Base-by-base conservation (phyloP, 2,113 vertebrate genomes). In the Pterocles gutturalis region DNA sequence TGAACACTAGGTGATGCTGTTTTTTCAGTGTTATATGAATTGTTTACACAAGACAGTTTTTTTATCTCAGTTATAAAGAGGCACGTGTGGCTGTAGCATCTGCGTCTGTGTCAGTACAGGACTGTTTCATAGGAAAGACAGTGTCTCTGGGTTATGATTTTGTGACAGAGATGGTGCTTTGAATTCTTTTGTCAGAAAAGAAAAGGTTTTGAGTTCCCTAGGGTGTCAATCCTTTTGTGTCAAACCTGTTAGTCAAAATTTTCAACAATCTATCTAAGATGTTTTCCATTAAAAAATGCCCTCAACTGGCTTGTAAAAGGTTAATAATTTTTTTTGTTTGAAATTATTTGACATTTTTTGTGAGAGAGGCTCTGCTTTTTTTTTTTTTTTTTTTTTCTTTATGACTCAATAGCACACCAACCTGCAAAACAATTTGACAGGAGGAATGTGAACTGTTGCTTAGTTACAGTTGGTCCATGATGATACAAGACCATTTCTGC, bases 381-480 rank as follows among this genome's bases (percentile, higher is more conserved):
- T 43, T 25, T 46, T 9, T 6, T 43, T 25, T 46, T 61, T 49
- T 58, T 34, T 46, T 65, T 48, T 5, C 38, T 82, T 91, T 36
- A 38, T 12, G 12, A 57, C 33, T 91, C 24, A 26, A 29, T 29
- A 78, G 6, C 13, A 75, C 19, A 55, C 8, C 19, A 81, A 16
- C 26, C 6, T 79, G 13, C 34, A 77, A 79, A 76, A 43, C 12
- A 48, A 34, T 22, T 58, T 83, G 53, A 76, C 57, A 83, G 15
- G 29, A 85, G 26, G 45, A 82, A 85, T 54, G 29, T 67, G 82
- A 93, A 57, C 51, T 79, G 87, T 91, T 96, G 82, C 87, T 87
- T 91, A 54, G 70, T 61, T 90, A 91, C 85, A 69, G 22, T 10
- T 79, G 34, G 9, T 70, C 41, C 25, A 11, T 13, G 55, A 65